Evolutionary conservation across 2,113 vertebrate species (phyloP), one percentile per base, ranked within the genome.

Genomic region (Canis aureus): DNA sequence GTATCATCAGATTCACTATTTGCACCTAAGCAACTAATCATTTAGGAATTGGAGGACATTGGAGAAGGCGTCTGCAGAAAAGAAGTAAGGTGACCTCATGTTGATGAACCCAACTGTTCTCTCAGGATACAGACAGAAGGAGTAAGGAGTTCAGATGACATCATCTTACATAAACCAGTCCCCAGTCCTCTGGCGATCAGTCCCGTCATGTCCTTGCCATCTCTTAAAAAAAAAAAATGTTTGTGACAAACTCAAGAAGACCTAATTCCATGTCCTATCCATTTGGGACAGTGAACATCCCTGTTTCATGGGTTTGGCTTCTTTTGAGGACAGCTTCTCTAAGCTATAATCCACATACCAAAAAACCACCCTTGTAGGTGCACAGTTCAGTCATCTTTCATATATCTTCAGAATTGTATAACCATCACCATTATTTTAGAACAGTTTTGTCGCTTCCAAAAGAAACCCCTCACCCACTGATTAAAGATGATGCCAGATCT

Each of bases 151-250:
- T 87, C 93, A 71, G 55, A 16, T 73, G 69, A 29, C 5, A 59
- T 53, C 32, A 57, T 29, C 35, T 79, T 55, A 84, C 25, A 73
- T 23, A 91, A 87, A 64, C 69, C 51, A 93, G 32, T 20, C 49
- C 23, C 49, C 55, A 89, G 92, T 60, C 62, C 32, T 89, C 78
- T 59, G 38, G 76, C 43, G 53, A 89, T 53, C 60, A 86, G 38
- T 64, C 32, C 66, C 78, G 4, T 80, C 71, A 90, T 22, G 43
- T 91, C 76, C 67, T 82, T 17, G 57, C 49, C 27, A 78, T 16
- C 43, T 87, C 66, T 66, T 73, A 79, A 95, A 91, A 55, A 95
- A 95, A 80, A 95, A 91, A 62, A 95, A 93, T 38, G 38, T 35
- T 35, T 93, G 11, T 57, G 49, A 94, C 62, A 91, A 35, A 76